phyloP scores from a whole-genome alignment of 2,113 vertebrate genomes.

The Archocentrus centrarchus region DNA sequence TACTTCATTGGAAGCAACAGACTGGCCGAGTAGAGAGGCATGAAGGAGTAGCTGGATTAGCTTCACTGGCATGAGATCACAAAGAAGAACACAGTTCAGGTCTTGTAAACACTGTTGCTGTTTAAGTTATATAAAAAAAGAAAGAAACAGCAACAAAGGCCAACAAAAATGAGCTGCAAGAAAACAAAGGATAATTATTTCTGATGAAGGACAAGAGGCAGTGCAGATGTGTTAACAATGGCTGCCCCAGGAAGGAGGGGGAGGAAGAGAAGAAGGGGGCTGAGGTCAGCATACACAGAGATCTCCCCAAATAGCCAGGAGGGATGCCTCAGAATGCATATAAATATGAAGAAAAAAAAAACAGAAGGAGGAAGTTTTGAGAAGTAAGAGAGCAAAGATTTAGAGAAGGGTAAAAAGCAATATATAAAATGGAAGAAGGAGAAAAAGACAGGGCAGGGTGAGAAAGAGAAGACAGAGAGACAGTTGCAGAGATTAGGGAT shows the following conservation, averaged over 20 bases:
- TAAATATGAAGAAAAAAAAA: constrained; percentile 30
- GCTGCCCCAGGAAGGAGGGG: constrained; percentile 61
- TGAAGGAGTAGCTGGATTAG: constrained; percentile 44
- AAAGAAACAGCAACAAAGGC: constrained; percentile 53
- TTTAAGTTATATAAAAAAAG: constrained; percentile 40
- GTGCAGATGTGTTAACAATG: constrained; percentile 68
- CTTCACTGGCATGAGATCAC: constrained; percentile 52
- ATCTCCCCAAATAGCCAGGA: constrained; percentile 64
- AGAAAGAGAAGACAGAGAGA: constrained; percentile 55
- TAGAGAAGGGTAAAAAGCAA: constrained; percentile 34
- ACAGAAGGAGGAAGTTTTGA: constrained; percentile 34
- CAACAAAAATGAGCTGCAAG: constrained; percentile 36
- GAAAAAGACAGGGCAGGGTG: constrained; percentile 38
- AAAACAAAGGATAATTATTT: constrained; percentile 49
- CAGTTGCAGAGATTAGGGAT: constrained; percentile 79
- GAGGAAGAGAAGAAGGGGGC: constrained; percentile 54
- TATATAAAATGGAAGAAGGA: constrained; percentile 26
- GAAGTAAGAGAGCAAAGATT: constrained; percentile 45
- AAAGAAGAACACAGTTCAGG: constrained; percentile 36
- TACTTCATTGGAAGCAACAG: constrained; percentile 60
- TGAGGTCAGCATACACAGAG: constrained; percentile 74
- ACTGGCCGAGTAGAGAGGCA: constrained; percentile 34
- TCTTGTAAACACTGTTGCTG: constrained; percentile 54
- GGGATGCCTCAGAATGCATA: constrained; percentile 67
- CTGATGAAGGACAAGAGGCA: constrained; percentile 58